Evolutionary conservation across 2,888 invertebrate species (phyloP).

Genomic region (Agrilus mali): DNA sequence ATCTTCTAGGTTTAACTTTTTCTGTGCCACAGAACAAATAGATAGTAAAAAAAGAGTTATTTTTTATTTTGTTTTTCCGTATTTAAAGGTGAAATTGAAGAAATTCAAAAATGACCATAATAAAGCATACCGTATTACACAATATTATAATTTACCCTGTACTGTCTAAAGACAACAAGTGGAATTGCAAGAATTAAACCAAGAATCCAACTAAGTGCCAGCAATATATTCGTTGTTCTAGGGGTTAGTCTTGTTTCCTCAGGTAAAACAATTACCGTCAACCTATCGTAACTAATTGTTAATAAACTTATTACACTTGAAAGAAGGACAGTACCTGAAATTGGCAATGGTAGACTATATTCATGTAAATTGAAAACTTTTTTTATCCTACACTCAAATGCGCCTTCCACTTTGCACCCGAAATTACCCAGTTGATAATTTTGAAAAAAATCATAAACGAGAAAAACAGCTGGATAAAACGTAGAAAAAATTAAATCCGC

Average conservation of each 20-base stretch:
- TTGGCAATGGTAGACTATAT: conserved; percentile 14
- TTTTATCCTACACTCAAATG: conserved; percentile 49
- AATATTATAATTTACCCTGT: conserved; percentile 36
- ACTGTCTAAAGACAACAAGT: conserved; percentile 48
- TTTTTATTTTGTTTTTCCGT: too few relatives aligned
- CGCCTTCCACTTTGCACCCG: conserved; percentile 68
- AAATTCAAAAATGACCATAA: too few relatives aligned
- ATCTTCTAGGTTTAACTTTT: too few relatives aligned
- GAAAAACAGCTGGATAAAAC: conserved; percentile 63
- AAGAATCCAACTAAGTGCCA: conserved; percentile 53
- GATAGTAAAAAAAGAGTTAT: too few relatives aligned
- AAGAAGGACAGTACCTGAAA: conserved; percentile 52
- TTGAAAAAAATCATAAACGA: conserved; percentile 62
- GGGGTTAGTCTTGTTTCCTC: conserved; percentile 55
- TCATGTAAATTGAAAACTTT: not conserved
- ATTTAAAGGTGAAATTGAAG: too few relatives aligned
- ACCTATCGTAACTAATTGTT: conserved; percentile 68
- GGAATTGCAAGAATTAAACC: conserved; percentile 52
- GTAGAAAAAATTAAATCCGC: conserved; percentile 55
- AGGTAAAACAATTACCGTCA: conserved; percentile 67
- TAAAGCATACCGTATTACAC: too few relatives aligned
- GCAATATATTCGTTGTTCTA: conserved; percentile 49
- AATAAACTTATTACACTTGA: conserved; percentile 67
- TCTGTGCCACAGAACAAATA: too few relatives aligned
- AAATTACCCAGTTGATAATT: conserved; percentile 60